Evolutionary conservation across 2,113 vertebrate genomes (phyloP).

Genomic region (Vicugna pacos): DNA sequence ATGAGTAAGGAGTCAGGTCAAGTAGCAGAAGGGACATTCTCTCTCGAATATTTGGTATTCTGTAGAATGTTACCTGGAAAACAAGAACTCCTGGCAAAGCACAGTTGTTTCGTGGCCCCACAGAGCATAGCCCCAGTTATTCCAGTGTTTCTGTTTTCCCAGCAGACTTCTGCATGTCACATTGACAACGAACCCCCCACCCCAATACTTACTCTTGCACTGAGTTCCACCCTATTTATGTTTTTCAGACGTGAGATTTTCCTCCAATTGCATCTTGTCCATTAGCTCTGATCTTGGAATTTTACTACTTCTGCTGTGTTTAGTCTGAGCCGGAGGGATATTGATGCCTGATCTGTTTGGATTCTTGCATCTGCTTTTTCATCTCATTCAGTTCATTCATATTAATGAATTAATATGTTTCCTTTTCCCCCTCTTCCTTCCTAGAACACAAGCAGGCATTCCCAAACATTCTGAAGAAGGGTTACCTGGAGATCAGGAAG

Average conservation of each 20-base stretch:
- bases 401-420: conserved; percentile 38
- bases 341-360: neutral
- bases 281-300: neutral
- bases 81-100: neutral
- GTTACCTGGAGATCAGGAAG: conserved; percentile 93
- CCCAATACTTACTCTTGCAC: neutral
- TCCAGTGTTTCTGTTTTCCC: neutral
- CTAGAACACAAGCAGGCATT: conserved; percentile 91
- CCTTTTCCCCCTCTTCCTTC: conserved; percentile 60
- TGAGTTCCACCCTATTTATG: neutral
- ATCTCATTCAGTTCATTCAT: neutral
- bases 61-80: neutral
- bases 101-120: neutral
- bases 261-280: neutral
- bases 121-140: neutral
- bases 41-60: neutral
- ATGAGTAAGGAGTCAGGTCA: neutral
- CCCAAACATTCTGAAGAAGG: conserved; percentile 94
- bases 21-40: neutral
- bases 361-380: neutral
- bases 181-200: no score
- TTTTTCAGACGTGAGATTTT: neutral
- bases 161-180: neutral
- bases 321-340: neutral
- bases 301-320: neutral